Base-by-base conservation (phyloP, 2,888 invertebrate genomes). In the Lydus trimaculatus region DNA sequence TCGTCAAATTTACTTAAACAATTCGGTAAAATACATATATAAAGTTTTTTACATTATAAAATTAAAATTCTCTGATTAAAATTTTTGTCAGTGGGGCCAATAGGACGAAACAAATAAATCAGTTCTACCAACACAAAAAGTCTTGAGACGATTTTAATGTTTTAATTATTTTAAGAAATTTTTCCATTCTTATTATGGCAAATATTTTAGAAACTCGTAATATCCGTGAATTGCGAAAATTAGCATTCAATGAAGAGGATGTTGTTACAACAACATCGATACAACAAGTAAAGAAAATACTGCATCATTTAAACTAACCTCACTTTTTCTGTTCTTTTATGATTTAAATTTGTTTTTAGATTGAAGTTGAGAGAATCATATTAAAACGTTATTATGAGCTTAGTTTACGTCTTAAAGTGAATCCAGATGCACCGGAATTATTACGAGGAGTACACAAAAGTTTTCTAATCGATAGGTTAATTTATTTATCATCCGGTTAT, bases 381-480 rank as follows among this genome's bases (percentile, higher is more conserved):
- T 86, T 89, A 65, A 87, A 87, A 77, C 86, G 88, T 69, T 89
- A 85, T 70, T 84, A 86, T 73, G 85, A 87, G 58, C 86, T 87
- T 72, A 85, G 86, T 66, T 84, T 87, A 70, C 79, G 86, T 63
- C 84, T 86, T 56, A 86, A 86, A 73, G 76, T 87, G 25, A 89
- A 90, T 73, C 82, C 88, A 65, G 89, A 89, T 69, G 85, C 90
- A 69, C 91, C 94, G 0, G 82, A 87, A 69, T 85, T 92, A 31
- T 86, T 89, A 61, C 89, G 90, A 80, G 86, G 89, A 67, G 87
- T 88, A 75, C 93, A 94, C 82, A 87, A 88, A 75, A 84, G 87
- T 74, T 89, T 91, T 83, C 86, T 97, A 65, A 90, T 90, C 77
- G 89, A 88, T 75, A 92, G 91, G 79, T 82, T 97, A 28, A 87